Base-by-base conservation (phyloP, 2,113 vertebrate genomes). In the Edolisoma coerulescens region DNA sequence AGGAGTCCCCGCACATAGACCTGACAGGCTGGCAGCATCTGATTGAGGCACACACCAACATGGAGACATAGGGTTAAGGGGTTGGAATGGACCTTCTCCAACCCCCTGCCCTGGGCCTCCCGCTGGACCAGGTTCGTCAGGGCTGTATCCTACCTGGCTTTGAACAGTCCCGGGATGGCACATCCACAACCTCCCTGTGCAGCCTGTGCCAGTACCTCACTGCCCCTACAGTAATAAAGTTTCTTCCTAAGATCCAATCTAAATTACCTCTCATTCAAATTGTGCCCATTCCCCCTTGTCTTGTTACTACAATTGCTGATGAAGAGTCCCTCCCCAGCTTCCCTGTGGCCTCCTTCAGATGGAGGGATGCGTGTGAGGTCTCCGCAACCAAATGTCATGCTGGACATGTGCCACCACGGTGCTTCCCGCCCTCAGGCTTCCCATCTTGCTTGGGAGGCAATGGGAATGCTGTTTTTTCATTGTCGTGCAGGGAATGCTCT, bases 41-140 rank as follows among this genome's bases (percentile, higher is more conserved):
- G 16, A 3, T 2, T 3, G 13, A 41, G 21, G 45, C 11, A 6
- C 11, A 2, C 39, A 3, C 2, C 41, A 9, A 7, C 18, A 3
- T 3, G 35, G 52, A 61, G 44, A 41, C 6, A 1, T 7, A 12
- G 8, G 1, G 13, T n/a, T 65, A 12, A 39, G 21, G 11, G 11
- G 9, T 10, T n/a, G 22, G 33, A 59, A 45, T 8, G 9, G 9
- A 6, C 19, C 23, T 67, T 37, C 20, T 39, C 16, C 44, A 33
- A 6, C 16, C 6, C 2, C 3, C 21, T 71, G 11, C 30, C 11
- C 0, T 8, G 67, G 9, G 4, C 33, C 10, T 52, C 13, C 28
- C 32, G 9, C 33, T 19, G 10, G 35, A 13, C 21, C 65, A 26
- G 24, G n/a, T 24, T 28, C n/a, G 19, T 47, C 7, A n/a, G n/a